phyloP scores from a whole-genome alignment of 1,140 invertebrate species.

The Lanistes nyassanus region DNA sequence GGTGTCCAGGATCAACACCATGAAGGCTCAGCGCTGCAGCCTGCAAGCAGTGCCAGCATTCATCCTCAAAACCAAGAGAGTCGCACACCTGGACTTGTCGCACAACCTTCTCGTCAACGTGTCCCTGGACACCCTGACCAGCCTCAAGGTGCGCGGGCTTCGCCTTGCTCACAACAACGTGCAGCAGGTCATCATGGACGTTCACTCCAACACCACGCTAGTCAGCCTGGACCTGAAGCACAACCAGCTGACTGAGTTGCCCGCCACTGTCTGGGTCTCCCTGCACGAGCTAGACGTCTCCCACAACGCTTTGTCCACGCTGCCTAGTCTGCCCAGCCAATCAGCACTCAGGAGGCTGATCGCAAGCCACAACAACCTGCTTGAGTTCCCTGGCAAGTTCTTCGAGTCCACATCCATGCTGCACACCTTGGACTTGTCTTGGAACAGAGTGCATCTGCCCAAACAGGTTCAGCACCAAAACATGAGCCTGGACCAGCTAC shows the following conservation, averaged over 20 bases:
- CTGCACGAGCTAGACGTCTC: not conserved
- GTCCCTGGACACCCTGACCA: not conserved
- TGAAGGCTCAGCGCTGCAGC: not conserved
- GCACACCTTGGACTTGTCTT: not conserved
- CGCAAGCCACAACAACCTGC: not conserved
- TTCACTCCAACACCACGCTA: not conserved
- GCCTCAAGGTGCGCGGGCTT: not conserved
- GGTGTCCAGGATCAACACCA: not conserved
- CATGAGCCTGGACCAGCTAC: not conserved
- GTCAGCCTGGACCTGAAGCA: not conserved
- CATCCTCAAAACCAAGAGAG: not conserved
- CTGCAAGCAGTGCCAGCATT: not conserved
- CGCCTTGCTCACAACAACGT: not conserved
- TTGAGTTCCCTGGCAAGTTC: not conserved
- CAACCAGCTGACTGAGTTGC: constrained; percentile 1
- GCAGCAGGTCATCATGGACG: not conserved
- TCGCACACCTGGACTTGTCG: not conserved
- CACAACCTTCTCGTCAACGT: not conserved
- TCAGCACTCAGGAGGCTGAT: not conserved
- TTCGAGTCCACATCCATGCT: not conserved
- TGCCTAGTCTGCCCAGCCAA: not conserved
- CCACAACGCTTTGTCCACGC: not conserved
- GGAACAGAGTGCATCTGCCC: not conserved
- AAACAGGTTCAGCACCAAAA: not conserved
- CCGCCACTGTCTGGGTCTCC: not conserved